A percentile compares a stretch with the other conserved stretches of the same genome.
These are phyloP conservation scores for Apaloderma vittatum DNA, from an alignment of 2,113 vertebrate species.

Conservation along the genomic window DNA sequence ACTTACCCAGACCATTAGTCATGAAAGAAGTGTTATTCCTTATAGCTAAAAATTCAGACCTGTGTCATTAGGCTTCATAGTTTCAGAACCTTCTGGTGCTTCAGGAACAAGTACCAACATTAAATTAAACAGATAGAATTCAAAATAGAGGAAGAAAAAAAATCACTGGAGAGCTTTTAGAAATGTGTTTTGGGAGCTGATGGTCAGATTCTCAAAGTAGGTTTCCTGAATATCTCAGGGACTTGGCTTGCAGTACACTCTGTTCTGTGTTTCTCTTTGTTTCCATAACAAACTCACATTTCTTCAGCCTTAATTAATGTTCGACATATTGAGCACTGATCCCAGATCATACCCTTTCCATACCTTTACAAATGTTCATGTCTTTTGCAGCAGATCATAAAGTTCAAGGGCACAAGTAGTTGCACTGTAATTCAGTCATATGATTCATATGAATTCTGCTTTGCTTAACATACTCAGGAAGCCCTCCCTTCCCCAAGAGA, in stretches of 20 bases:
- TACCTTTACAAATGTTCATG: background rate
- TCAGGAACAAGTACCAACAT: background rate
- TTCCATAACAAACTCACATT: conserved; percentile 14
- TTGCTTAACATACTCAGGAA: conserved; percentile 52
- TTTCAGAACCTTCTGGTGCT: background rate
- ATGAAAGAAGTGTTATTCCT: background rate
- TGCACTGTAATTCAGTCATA: conserved; percentile 52
- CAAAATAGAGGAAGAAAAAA: background rate
- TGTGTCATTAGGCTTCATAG: background rate
- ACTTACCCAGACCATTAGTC: background rate
- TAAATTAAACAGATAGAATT: background rate
- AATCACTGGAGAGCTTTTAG: background rate
- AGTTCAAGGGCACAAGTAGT: conserved; percentile 64
- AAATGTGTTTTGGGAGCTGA: background rate
- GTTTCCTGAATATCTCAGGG: background rate
- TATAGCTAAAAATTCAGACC: background rate
- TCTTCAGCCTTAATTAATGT: conserved; percentile 14
- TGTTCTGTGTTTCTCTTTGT: background rate
- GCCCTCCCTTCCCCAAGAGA: conserved; percentile 24
- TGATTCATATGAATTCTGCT: conserved; percentile 63
- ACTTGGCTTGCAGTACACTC: background rate
- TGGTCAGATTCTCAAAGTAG: background rate
- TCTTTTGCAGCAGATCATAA: conserved; percentile 61
- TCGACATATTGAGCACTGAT: background rate
- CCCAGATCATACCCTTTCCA: background rate